phyloP scores from a whole-genome alignment of 2,113 vertebrate genomes.

The Lampris incognitus region DNA sequence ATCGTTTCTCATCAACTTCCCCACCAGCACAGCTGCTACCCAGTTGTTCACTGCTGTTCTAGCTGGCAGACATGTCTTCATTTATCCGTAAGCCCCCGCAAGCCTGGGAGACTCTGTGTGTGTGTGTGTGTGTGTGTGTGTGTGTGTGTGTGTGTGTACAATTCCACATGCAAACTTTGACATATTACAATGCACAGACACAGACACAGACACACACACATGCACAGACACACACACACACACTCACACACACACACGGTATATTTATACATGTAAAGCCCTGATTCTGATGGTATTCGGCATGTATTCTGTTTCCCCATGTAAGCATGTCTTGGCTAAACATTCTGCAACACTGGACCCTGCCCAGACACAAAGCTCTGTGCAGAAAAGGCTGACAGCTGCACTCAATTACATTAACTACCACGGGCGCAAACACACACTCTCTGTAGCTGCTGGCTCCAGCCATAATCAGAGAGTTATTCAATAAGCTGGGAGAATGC shows the following conservation, averaged over 20 bases:
- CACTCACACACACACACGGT: conserved; percentile 12
- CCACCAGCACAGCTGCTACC: conserved; percentile 72
- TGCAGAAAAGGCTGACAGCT: conserved; percentile 72
- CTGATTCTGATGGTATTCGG: conserved; percentile 49
- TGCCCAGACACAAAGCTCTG: conserved; percentile 72
- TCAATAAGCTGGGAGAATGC: conserved; percentile 76
- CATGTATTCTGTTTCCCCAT: conserved; percentile 63
- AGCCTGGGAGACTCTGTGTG: conserved; percentile 43
- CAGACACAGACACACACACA: not conserved
- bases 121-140: conserved; percentile 52
- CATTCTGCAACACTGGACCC: conserved; percentile 60
- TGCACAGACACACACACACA: conserved; percentile 16
- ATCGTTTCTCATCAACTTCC: conserved; percentile 33
- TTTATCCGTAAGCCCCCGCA: conserved; percentile 66
- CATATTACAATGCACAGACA: not conserved
- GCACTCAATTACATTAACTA: conserved; percentile 79
- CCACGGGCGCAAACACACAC: conserved; percentile 61
- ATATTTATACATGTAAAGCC: conserved; percentile 36
- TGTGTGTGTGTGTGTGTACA: conserved; percentile 26
- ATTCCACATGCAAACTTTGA: not conserved
- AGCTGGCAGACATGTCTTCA: conserved; percentile 63
- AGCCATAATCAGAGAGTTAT: conserved; percentile 76
- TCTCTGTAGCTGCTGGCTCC: conserved; percentile 68
- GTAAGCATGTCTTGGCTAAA: conserved; percentile 69
- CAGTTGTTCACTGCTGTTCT: conserved; percentile 71